Base-by-base conservation (phyloP, 2,113 vertebrate genomes). In the Speoplatyrhinus poulsoni region DNA sequence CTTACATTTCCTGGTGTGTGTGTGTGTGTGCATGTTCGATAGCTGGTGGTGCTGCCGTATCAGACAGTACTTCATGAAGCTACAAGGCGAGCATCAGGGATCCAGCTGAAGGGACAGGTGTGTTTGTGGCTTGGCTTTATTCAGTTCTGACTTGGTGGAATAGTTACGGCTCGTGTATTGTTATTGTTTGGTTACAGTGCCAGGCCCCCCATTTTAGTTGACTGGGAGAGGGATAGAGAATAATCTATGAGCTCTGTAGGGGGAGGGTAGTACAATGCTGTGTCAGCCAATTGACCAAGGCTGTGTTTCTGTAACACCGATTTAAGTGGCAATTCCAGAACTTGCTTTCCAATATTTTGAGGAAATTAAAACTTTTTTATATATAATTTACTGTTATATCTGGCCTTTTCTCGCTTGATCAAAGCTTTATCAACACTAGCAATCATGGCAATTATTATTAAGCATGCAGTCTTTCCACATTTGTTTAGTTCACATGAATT, bases 31-130 rank as follows among this genome's bases (percentile, higher is more conserved):
- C 72, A 13, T 58, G 13, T 63, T 69, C 26, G 61, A 10, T 50
- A 99, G 98, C 82, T 99, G 86, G 98, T 99, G 90, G 96, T 98
- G 84, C 88, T 99, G 86, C 97, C 98, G 3, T 99, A 99, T 89
- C 96, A 98, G 80, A 96, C 94, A 82, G 83, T 99, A 69, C 92
- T 99, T 66, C 97, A 98, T 12, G 94, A 94, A 12, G 93, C 93
- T 12, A 96, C 97, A 8, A 92, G 98, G 61, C 93, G 41, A 0
- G 95, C 96, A 0, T 93, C 96, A 0, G 96, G 98, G 5, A 89
- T 99, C 89, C 94, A 92, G 81, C 92, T 99, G 56, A 96, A 96
- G 85, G 95, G 93, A 72, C 98, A 99, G 88, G 93, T 16, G 26
- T 57, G 55, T 12, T 8, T 57, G 17, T 26, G 9, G 9, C 19